Percentiles rank a stretch among this genome's conserved stretches.
These are phyloP conservation scores for Drosophila bipectinata DNA, from an alignment of 1,140 invertebrate genomes.

Conservation along the genomic window DNA sequence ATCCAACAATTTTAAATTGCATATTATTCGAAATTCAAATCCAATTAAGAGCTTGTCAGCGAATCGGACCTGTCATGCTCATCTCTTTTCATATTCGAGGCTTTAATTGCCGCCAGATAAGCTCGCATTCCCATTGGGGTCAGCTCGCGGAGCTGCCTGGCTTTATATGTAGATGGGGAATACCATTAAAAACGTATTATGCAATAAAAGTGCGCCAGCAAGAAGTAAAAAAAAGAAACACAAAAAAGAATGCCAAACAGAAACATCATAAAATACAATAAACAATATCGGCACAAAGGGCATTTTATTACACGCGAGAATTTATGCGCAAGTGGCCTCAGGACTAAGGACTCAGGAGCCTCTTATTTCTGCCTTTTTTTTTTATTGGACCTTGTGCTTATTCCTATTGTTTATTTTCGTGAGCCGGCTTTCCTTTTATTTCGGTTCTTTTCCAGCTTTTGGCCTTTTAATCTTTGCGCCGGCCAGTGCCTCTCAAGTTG, in stretches of 20 bases:
- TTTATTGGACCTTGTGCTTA: conserved; percentile 38
- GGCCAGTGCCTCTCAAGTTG: conserved; percentile 36
- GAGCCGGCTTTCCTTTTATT: conserved; percentile 27
- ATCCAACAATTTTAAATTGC: neutral
- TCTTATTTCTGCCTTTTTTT: conserved; percentile 12
- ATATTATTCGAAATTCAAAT: neutral
- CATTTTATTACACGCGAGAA: conserved; percentile 70
- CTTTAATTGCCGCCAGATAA: conserved; percentile 57
- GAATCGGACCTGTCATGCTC: conserved; percentile 6
- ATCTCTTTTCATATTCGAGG: conserved; percentile 5
- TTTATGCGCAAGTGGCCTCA: conserved; percentile 58
- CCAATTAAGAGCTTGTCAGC: conserved; percentile 13
- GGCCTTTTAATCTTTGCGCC: conserved; percentile 65
- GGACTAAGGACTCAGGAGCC: conserved; percentile 10
- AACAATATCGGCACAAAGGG: conserved; percentile 70
- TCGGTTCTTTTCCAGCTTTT: conserved; percentile 43
- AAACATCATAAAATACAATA: conserved; percentile 69
- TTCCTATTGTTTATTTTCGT: conserved; percentile 66
- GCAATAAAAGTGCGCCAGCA: conserved; percentile 46
- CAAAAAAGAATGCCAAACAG: conserved; percentile 23
- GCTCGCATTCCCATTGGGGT: neutral
- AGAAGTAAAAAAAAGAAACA: conserved; percentile 4
- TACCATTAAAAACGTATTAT: conserved; percentile 71
- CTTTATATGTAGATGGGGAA: conserved; percentile 38
- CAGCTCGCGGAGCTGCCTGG: neutral